phyloP scores from a whole-genome alignment of 2,888 invertebrate genomes.

The Apamea sordens region DNA sequence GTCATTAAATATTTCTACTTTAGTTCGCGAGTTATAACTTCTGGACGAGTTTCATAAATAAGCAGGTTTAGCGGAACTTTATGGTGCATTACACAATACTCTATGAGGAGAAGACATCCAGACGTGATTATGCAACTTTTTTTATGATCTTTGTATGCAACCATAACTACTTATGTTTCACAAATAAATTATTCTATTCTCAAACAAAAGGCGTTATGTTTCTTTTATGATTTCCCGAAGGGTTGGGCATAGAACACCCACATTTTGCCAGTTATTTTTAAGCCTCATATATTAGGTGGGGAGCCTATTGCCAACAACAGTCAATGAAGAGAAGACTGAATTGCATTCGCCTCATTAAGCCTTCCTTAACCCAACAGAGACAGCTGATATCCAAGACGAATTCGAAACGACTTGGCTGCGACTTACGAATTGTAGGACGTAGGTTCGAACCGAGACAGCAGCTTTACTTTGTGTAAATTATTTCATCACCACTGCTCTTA shows the following conservation, averaged over 20 bases:
- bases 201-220: not conserved
- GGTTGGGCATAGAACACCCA: not conserved
- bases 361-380: no score
- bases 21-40: conserved; percentile 9
- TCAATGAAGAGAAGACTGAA: no score
- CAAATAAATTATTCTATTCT: not conserved
- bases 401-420: no score
- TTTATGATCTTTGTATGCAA: not conserved
- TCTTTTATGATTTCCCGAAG: not conserved
- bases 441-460: no score
- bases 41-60: conserved; percentile 4
- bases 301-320: not conserved
- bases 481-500: no score
- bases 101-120: not conserved
- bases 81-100: not conserved
- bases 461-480: no score
- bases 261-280: not conserved
- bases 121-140: not conserved
- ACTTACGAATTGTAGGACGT: no score
- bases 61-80: not conserved
- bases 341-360: no score
- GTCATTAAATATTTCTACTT: conserved; percentile 35
- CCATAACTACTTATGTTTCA: not conserved
- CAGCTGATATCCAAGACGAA: no score
- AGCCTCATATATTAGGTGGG: no score